These are phyloP conservation scores for Chaetogeoica ovagalla DNA, from an alignment of 2,888 invertebrate species.

Conservation along the genomic window DNA sequence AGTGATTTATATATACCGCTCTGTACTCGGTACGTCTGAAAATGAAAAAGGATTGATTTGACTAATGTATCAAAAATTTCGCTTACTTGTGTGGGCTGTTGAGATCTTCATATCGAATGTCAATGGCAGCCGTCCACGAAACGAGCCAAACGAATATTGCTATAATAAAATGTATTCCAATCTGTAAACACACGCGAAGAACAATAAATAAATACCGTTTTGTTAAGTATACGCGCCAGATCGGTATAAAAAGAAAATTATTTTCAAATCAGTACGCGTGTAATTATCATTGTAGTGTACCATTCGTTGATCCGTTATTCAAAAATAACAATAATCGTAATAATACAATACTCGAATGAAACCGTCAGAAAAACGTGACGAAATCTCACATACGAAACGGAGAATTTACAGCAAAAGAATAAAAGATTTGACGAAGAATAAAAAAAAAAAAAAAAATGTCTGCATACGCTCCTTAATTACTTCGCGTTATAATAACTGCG, in stretches of 20 bases:
- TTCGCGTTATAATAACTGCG: constrained; percentile 17
- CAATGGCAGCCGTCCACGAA: constrained; percentile 31
- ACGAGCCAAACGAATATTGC: constrained; percentile 30
- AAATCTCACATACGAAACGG: background rate
- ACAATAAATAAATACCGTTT: background rate
- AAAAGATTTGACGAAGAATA: background rate
- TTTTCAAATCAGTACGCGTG: constrained; percentile 11
- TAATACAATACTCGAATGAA: background rate
- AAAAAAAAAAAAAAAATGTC: background rate
- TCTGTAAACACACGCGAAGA: constrained; percentile 26
- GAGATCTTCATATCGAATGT: constrained; percentile 16
- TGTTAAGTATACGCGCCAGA: background rate
- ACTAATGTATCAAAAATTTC: too few species aligned
- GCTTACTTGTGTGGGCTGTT: constrained; percentile 31
- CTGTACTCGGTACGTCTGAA: too few species aligned
- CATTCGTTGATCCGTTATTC: background rate
- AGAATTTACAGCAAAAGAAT: background rate
- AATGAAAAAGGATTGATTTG: too few species aligned
- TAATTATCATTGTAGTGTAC: background rate
- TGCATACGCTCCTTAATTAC: constrained; percentile 27
- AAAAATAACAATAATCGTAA: too few species aligned
- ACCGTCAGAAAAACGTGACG: constrained; percentile 19
- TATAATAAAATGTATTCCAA: constrained; percentile 13
- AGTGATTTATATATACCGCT: too few species aligned
- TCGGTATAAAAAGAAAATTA: constrained; percentile 3